Conservation (phyloP, 2,113 vertebrate species). For the Petroica traversi region DNA sequence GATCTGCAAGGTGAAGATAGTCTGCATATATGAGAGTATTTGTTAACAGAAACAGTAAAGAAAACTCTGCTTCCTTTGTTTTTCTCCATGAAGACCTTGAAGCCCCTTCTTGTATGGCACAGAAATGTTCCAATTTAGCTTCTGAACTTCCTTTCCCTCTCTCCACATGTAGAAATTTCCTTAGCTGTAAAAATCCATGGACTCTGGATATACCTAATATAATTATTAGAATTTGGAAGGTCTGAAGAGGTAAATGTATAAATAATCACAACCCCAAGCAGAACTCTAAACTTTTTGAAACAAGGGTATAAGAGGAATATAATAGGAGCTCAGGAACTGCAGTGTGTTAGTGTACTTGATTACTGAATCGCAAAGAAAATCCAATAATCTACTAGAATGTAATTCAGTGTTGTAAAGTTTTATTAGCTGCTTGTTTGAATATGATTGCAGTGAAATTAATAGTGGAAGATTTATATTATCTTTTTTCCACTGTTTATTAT, state of each 20-base stretch:
- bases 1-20: background rate
- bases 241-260: background rate
- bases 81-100: background rate
- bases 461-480: background rate
- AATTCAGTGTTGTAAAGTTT: background rate
- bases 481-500: background rate
- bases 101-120: background rate
- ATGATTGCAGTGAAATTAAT: background rate
- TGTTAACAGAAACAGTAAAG: background rate
- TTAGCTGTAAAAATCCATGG: background rate
- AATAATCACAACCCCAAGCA: background rate
- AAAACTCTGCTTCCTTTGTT: background rate
- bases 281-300: background rate
- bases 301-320: background rate
- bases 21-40: background rate
- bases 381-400: background rate
- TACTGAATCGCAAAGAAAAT: background rate
- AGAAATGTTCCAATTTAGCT: background rate
- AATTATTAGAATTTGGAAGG: background rate
- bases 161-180: background rate
- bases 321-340: background rate
- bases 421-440: constrained; percentile 2
- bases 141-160: background rate
- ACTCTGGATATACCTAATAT: background rate
- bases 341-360: background rate